Evolutionary conservation across 2,888 invertebrate species (phyloP), one percentile per base, ranked within the genome.

Genomic region (Perizoma flavofasciatum): DNA sequence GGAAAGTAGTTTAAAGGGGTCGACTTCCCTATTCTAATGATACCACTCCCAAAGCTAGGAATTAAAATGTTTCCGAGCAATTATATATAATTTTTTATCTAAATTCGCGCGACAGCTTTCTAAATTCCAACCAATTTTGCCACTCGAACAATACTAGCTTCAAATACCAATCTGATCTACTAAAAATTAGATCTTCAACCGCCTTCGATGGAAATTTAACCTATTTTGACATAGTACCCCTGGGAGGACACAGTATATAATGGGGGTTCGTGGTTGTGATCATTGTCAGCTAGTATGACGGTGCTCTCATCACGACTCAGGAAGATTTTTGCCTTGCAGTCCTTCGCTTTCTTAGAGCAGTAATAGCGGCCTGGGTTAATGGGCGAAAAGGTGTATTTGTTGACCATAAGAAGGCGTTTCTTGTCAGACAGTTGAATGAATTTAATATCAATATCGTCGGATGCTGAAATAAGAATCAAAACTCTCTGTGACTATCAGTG

Each of bases 311-410:
- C 44, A 1, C 7, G 6, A 51, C 55, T 60, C 32, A 65, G 41
- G 7, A 47, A 53, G 2, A 69, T 43, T 34, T 47, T 66, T 0
- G 66, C 64, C 46, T 74, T 78, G 60, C 83, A 83, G 4, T 77
- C 78, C 0, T 35, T 63, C 33, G 65, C 69, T 68, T 75, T 81
- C 48, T 70, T 74, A 0, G 83, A 83, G 37, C 83, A 84, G 57
- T 82, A 83, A 77, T 76, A 83, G 37, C 74, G 45, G 0, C 50
- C 6, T 51, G 49, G 3, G 62, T 63, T 6, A 64, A 55, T 33
- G 61, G 67, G 47, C 8, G 49, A 41, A 34, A 62, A 62, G 5
- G 57, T 62, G n/a, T 41, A 58, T 22, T 55, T 51, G 39, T 62
- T 56, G 1, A 59, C 55, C 65, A 66, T 66, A 0, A 66, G 55